phyloP scores from a whole-genome alignment of 92 coral and sea anemone species.

The Palythoa grandis region DNA sequence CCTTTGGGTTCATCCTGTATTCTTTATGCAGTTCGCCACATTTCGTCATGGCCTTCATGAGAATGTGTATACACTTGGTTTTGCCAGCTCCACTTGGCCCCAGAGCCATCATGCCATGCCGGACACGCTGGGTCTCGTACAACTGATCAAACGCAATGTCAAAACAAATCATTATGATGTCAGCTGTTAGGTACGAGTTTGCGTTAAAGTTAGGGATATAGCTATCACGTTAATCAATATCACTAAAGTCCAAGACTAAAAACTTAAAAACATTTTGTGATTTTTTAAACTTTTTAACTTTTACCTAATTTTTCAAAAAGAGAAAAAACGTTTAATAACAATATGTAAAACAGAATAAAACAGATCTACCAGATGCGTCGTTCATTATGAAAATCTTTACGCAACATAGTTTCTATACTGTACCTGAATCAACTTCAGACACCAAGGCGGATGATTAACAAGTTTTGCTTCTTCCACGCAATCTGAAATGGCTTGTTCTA shows the following conservation, averaged over 20 bases:
- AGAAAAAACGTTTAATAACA: no score
- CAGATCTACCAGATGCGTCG: no score
- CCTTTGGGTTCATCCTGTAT: constrained; percentile 99
- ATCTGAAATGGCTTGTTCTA: constrained; percentile 95
- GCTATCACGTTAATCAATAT: no score
- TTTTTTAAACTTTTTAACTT: no score
- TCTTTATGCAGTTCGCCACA: constrained; percentile 97
- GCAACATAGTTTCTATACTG: background rate
- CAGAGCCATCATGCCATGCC: constrained; percentile 99
- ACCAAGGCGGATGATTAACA: constrained; percentile 98
- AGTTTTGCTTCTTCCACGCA: constrained; percentile 97
- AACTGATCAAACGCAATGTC: constrained; percentile 47
- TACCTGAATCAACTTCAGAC: constrained; percentile 96
- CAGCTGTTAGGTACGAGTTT: background rate
- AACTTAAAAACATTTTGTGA: no score
- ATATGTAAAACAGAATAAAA: no score
- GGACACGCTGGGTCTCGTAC: constrained; percentile 98
- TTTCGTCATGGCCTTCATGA: constrained; percentile 96
- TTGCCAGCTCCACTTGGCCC: constrained; percentile 99
- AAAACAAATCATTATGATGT: background rate
- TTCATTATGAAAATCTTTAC: no score
- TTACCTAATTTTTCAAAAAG: no score
- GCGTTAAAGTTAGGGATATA: no score
- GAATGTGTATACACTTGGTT: constrained; percentile 93
- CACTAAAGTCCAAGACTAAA: no score